Evolutionary conservation across 2,888 invertebrate genomes (phyloP).

Genomic region (Apamea sordens): DNA sequence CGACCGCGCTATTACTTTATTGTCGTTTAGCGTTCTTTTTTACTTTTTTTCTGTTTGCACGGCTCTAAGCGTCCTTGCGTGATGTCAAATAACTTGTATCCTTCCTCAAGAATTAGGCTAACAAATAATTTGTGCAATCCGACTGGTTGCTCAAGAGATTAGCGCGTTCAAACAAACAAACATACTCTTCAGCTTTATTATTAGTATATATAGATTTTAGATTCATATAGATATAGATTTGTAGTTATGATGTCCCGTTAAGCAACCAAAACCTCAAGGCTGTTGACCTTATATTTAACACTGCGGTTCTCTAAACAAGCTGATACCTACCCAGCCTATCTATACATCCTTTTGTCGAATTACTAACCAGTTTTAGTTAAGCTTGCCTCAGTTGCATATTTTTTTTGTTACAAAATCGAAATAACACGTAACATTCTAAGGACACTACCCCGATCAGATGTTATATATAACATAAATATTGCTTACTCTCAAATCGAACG

Average conservation of each 20-base stretch:
- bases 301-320: not conserved
- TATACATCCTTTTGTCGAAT: not conserved
- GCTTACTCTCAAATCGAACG: not conserved
- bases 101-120: not conserved
- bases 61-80: not conserved
- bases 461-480: not conserved
- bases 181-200: not conserved
- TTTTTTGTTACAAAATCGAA: not conserved
- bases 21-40: not conserved
- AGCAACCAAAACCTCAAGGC: not conserved
- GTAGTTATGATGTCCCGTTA: not conserved
- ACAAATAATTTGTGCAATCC: not conserved
- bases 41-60: not conserved
- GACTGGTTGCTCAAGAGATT: not conserved
- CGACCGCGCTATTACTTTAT: not conserved
- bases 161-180: not conserved
- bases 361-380: not conserved
- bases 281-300: slow-evolving; percentile 9
- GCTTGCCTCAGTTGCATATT: not conserved
- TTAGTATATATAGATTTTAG: not conserved
- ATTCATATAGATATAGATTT: not conserved
- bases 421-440: not conserved
- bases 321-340: not conserved
- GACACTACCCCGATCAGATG: not conserved
- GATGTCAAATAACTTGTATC: not conserved